Conservation (phyloP, 2,113 vertebrate species). For the Melierax canorus region DNA sequence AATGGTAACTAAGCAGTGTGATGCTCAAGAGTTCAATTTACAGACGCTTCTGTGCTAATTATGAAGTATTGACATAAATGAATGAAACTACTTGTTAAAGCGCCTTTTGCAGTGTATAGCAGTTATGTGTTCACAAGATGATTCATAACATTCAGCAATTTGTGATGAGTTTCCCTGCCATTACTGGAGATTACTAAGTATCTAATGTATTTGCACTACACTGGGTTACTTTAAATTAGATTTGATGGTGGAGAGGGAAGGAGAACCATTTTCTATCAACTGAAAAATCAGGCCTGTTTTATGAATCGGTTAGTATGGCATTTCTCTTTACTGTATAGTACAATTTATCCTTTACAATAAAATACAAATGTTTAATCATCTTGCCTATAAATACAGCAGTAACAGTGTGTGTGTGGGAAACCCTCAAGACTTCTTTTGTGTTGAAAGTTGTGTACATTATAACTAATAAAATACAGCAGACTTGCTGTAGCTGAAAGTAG, state of each 20-base stretch:
- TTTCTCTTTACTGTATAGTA: not conserved
- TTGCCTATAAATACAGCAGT: not conserved
- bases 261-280: not conserved
- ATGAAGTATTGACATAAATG: slow-evolving; percentile 65
- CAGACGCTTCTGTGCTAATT: slow-evolving; percentile 55
- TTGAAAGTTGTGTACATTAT: not conserved
- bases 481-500: not conserved
- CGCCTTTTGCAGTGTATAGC: slow-evolving; percentile 1
- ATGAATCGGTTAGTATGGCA: not conserved
- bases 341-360: slow-evolving; percentile 1
- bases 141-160: slow-evolving; percentile 47
- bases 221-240: slow-evolving; percentile 29
- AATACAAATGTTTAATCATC: slow-evolving; percentile 6
- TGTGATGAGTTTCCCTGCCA: slow-evolving; percentile 30
- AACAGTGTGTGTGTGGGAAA: not conserved
- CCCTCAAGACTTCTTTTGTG: not conserved
- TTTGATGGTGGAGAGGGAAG: slow-evolving; percentile 14
- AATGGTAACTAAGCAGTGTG: slow-evolving; percentile 18
- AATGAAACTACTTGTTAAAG: slow-evolving; percentile 59
- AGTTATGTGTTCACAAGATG: slow-evolving; percentile 40
- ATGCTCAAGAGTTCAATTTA: slow-evolving; percentile 57
- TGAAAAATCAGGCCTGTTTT: slow-evolving; percentile 14
- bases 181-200: slow-evolving; percentile 32
- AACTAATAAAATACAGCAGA: not conserved
- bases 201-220: slow-evolving; percentile 19